phyloP scores from a whole-genome alignment of 2,797 vertebrate species.

The Acanthurus leucopareius region DNA sequence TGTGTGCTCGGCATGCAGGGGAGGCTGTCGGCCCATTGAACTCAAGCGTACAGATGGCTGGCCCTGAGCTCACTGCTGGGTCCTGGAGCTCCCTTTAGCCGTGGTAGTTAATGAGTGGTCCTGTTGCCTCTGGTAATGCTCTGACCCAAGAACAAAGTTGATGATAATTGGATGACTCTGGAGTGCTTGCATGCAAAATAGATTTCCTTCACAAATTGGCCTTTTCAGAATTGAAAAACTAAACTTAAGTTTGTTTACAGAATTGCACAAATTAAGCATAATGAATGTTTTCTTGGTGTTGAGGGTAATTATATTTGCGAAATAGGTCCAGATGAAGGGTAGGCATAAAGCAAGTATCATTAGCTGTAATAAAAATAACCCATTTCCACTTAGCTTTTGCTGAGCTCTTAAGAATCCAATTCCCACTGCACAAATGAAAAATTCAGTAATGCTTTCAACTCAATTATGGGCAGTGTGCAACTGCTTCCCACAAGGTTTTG shows the following conservation, averaged over 20 bases:
- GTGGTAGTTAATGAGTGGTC: constrained; percentile 64
- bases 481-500: constrained; percentile 50
- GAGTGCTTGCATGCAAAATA: constrained; percentile 36
- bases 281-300: constrained; percentile 52
- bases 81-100: constrained; percentile 58
- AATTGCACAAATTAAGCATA: constrained; percentile 53
- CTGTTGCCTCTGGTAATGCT: constrained; percentile 52
- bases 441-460: constrained; percentile 75
- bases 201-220: constrained; percentile 52
- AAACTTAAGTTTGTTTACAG: constrained; percentile 61
- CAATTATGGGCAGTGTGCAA: constrained; percentile 65
- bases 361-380: constrained; percentile 63
- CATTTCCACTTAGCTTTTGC: constrained; percentile 58
- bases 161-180: constrained; percentile 63
- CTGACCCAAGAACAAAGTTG: constrained; percentile 67
- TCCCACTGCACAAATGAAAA: constrained; percentile 74
- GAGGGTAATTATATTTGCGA: constrained; percentile 42
- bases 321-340: constrained; percentile 54
- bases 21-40: constrained; percentile 47
- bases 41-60: constrained; percentile 54
- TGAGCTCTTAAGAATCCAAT: constrained; percentile 65
- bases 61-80: constrained; percentile 57
- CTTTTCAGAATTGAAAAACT: constrained; percentile 49
- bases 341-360: constrained; percentile 51
- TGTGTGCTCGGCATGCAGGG: constrained; percentile 53